phyloP scores from a whole-genome alignment of 2,888 invertebrate genomes.

The Dasypogon diadema region DNA sequence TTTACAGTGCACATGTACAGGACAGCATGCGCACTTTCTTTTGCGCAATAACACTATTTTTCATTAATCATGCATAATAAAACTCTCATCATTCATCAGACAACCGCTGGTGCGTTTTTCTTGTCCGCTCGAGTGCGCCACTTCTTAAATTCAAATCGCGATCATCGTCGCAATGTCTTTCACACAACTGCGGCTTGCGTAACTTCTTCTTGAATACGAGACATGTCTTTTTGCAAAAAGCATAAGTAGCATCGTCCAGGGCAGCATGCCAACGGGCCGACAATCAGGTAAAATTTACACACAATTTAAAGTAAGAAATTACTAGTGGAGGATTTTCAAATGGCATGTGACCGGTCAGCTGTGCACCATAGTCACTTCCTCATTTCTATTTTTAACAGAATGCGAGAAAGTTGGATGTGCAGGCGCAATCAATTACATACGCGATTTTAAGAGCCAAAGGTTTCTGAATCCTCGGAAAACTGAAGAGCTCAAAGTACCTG shows the following conservation, averaged over 20 bases:
- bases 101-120: not conserved
- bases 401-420: not conserved
- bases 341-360: constrained; percentile 12
- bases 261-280: not conserved
- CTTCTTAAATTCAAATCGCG: constrained; percentile 18
- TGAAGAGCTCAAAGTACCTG: not conserved
- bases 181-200: constrained; percentile 5
- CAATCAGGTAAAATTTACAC: constrained; percentile 2
- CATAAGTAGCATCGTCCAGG: not conserved
- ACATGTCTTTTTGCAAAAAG: constrained; percentile 7
- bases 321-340: constrained; percentile 1
- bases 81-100: not conserved
- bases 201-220: not conserved
- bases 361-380: constrained; percentile 1
- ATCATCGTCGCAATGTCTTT: constrained; percentile 8
- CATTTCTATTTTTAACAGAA: constrained; percentile 6
- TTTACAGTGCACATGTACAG: not conserved
- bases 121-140: not conserved
- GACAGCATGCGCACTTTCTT: not conserved
- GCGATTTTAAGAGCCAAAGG: not conserved
- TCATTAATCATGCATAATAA: constrained; percentile 23
- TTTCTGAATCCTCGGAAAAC: not conserved
- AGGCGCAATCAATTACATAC: not conserved
- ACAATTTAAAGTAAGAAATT: constrained; percentile 1
- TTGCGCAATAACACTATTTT: not conserved